These are phyloP conservation scores for Neolamprologus ventralis DNA, from an alignment of 2,113 vertebrate genomes.

Conservation along the genomic window DNA sequence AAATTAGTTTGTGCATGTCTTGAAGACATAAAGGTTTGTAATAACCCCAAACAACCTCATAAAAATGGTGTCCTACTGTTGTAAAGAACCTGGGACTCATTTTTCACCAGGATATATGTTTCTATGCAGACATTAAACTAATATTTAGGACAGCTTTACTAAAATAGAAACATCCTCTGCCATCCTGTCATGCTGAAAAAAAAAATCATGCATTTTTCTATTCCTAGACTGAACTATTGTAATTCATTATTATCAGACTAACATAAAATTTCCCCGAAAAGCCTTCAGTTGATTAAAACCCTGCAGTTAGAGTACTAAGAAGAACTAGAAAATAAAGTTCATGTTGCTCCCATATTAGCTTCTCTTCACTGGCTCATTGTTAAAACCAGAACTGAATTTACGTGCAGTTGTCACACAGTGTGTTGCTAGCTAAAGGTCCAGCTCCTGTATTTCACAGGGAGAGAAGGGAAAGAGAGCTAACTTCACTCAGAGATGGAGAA, in stretches of 20 bases:
- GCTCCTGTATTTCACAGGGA: not conserved
- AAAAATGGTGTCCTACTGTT: not conserved
- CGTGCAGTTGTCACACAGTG: not conserved
- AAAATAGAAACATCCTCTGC: not conserved
- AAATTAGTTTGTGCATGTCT: not conserved
- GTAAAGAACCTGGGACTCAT: accelerated
- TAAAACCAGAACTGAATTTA: not conserved
- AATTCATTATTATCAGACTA: not conserved
- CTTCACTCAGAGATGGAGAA: not conserved
- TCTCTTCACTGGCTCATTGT: not conserved
- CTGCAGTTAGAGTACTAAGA: not conserved
- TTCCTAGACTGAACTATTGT: too few species aligned
- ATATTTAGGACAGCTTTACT: not conserved
- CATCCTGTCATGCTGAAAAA: accelerated
- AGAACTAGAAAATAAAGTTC: not conserved
- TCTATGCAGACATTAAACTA: too few species aligned
- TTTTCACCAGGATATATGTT: not conserved
- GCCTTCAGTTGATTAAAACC: not conserved
- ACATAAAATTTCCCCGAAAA: accelerated
- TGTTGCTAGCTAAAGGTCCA: not conserved
- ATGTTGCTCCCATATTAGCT: not conserved
- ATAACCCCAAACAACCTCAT: not conserved
- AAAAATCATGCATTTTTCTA: not conserved
- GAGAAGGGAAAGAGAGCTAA: not conserved
- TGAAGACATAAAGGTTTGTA: accelerated